Evolutionary conservation across 2,113 vertebrate species (phyloP), one percentile per base, ranked within the genome.

Genomic region (Microcebus ravelobensis): DNA sequence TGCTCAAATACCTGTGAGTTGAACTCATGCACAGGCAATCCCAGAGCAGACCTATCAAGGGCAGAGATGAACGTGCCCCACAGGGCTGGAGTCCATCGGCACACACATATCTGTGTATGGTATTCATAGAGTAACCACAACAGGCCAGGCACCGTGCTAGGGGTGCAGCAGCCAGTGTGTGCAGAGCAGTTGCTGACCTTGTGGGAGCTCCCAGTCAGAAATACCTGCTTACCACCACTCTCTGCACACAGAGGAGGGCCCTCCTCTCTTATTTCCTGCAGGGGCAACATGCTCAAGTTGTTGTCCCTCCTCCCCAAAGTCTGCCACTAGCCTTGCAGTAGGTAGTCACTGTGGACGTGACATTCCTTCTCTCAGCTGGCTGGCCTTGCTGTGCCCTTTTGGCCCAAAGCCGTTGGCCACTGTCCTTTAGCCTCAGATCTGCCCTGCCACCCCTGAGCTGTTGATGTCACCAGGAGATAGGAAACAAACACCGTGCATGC

Each of bases 301-400:
- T 90, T 87, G n/a, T 8, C 29, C 61, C 59, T 73, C 67, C 63
- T 65, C 36, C 18, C 63, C 1, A 18, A 74, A 42, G 86, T 80
- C 80, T 95, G 79, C 82, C 27, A 55, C 65, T 14, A 63, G 65
- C 31, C 52, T 93, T 48, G 61, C 25, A 36, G 73, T 25, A 80
- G 86, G 21, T 50, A 15, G 67, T 73, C 36, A n/a, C 86, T 83
- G 57, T 34, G 86, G 85, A 94, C 12, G 12, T 95, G 87, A 88
- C 91, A 67, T 81, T 91, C 80, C 57, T 90, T n/a, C 84, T 80
- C 34, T 87, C 59, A 81, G 84, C 55, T 93, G 82, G 95, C 71
- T 92, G 87, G 79, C 55, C 90, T 93, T 59, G 48, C 92, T 84
- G 13, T 57, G 90, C 76, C 87, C 83, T 95, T 88, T 82, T 83